Evolutionary conservation across 2,888 invertebrate species (phyloP).

Genomic region (Mythimna albipuncta): DNA sequence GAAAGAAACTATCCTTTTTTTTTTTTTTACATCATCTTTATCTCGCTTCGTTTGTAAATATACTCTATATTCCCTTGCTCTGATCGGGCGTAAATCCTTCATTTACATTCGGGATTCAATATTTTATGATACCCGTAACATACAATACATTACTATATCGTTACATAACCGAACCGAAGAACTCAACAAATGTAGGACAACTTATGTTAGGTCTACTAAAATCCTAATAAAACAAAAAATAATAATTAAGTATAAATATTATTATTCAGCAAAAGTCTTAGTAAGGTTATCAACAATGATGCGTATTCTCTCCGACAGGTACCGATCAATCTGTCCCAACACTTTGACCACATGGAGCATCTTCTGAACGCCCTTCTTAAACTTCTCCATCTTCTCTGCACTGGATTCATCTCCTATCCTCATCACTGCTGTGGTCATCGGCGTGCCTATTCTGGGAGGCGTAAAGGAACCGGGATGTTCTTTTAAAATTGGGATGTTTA

Average conservation of each 20-base stretch:
- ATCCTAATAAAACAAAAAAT: constrained; percentile 11
- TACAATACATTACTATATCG: too few species aligned
- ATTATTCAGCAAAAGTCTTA: constrained; percentile 81
- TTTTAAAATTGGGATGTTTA: constrained; percentile 77
- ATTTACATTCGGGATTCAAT: too few species aligned
- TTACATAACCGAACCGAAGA: too few species aligned
- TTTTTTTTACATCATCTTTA: too few species aligned
- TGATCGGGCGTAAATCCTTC: too few species aligned
- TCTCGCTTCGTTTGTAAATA: too few species aligned
- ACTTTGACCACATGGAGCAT: constrained; percentile 86
- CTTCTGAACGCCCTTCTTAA: constrained; percentile 86
- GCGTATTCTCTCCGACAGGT: constrained; percentile 83
- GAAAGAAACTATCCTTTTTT: too few species aligned
- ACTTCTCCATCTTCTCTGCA: constrained; percentile 83
- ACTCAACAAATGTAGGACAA: too few species aligned
- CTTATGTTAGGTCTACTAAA: too few species aligned
- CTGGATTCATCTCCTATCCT: constrained; percentile 79
- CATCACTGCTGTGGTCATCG: constrained; percentile 72
- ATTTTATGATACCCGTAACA: too few species aligned
- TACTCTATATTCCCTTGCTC: too few species aligned
- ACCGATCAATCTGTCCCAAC: constrained; percentile 84
- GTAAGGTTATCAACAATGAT: constrained; percentile 84
- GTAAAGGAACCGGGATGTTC: constrained; percentile 53
- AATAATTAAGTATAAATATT: not conserved
- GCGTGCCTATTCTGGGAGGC: constrained; percentile 77